phyloP scores from a whole-genome alignment of 2,113 vertebrate species.

The Acinonyx jubatus region DNA sequence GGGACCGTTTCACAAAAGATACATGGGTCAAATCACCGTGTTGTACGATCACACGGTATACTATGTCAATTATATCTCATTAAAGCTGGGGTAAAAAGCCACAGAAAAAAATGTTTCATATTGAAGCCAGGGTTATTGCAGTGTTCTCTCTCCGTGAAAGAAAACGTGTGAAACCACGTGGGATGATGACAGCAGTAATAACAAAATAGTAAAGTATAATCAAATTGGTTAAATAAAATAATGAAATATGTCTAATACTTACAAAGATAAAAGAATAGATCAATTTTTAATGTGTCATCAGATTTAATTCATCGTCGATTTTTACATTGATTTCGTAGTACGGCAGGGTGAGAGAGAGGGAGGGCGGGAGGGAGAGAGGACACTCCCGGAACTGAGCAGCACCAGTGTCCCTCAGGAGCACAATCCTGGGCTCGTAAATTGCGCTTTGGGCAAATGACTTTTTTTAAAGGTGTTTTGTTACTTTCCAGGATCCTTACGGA shows the following conservation, averaged over 20 bases:
- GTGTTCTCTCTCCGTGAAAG: not conserved
- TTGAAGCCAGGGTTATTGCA: slow-evolving; percentile 24
- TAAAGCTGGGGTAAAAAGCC: not conserved
- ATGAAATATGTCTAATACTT: not conserved
- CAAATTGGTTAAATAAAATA: not conserved
- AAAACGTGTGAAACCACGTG: slow-evolving; percentile 32
- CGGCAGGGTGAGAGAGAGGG: too few relatives aligned
- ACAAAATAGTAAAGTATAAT: not conserved
- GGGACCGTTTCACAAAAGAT: accelerated
- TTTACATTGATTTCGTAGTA: not conserved
- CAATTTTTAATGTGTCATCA: not conserved
- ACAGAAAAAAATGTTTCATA: slow-evolving; percentile 20
- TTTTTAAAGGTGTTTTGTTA: not conserved
- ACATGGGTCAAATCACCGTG: accelerated
- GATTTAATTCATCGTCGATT: not conserved
- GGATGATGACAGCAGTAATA: not conserved
- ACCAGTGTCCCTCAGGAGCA: not conserved
- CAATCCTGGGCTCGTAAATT: not conserved
- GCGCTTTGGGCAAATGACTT: not conserved
- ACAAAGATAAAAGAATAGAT: not conserved
- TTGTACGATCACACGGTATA: accelerated
- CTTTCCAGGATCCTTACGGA: not conserved
- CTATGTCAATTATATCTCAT: too few relatives aligned
- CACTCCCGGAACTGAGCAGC: too few relatives aligned
- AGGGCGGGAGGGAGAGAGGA: not conserved